Conservation (phyloP, 2,888 invertebrate genomes). For the Keiferia lycopersicella region DNA sequence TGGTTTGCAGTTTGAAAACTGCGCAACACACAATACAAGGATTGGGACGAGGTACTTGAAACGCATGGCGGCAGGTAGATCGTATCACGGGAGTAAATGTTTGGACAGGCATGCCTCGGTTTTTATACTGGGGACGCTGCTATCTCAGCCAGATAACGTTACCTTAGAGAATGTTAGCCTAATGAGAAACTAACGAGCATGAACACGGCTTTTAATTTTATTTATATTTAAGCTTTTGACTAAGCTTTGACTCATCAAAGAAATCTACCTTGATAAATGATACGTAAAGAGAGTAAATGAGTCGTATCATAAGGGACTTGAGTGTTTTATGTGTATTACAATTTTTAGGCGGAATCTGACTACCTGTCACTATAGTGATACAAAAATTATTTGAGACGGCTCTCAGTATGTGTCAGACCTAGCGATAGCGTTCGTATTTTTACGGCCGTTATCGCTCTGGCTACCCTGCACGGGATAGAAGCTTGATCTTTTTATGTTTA, state of each 20-base stretch:
- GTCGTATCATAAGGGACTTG: too few relatives aligned
- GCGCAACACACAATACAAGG: slow-evolving; percentile 50
- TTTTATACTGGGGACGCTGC: slow-evolving; percentile 65
- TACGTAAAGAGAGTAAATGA: too few relatives aligned
- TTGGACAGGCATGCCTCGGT: slow-evolving; percentile 54
- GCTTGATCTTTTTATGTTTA: too few relatives aligned
- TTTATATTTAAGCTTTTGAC: slow-evolving; percentile 9
- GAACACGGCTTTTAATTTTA: slow-evolving; percentile 22
- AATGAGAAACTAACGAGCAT: slow-evolving; percentile 64
- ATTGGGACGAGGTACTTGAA: slow-evolving; percentile 48
- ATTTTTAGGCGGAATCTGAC: too few relatives aligned
- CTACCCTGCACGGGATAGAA: too few relatives aligned
- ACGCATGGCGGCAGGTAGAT: slow-evolving; percentile 51
- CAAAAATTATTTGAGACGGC: too few relatives aligned
- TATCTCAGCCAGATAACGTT: slow-evolving; percentile 70
- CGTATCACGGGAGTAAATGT: slow-evolving; percentile 59
- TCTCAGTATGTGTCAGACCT: too few relatives aligned
- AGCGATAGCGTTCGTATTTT: too few relatives aligned
- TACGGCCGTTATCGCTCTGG: too few relatives aligned
- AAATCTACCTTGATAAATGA: background rate
- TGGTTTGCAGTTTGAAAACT: slow-evolving; percentile 57
- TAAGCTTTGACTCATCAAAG: background rate
- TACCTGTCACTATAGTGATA: too few relatives aligned
- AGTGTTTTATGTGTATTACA: too few relatives aligned
- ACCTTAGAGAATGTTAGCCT: slow-evolving; percentile 73